phyloP scores from a whole-genome alignment of 2,888 invertebrate genomes.

The Drosophila recens region DNA sequence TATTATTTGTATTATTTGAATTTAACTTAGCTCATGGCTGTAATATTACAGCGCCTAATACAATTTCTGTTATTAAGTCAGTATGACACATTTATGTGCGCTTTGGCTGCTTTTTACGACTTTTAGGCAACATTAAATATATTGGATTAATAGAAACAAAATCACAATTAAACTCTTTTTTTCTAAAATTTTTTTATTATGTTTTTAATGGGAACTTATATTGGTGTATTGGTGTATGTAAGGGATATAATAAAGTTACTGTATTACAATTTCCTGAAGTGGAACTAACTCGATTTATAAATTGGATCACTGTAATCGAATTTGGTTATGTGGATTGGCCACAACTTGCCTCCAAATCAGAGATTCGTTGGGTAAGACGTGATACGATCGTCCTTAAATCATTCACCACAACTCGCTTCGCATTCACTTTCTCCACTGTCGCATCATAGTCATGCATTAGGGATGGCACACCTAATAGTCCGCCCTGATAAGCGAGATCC shows the following conservation, averaged over 20 bases:
- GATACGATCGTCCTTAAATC: slow-evolving; percentile 45
- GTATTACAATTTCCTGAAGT: neutral
- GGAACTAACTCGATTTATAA: neutral
- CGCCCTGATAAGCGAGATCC: slow-evolving; percentile 73
- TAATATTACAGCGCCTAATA: neutral
- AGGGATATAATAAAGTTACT: neutral
- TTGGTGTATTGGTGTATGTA: neutral
- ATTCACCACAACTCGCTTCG: slow-evolving; percentile 36
- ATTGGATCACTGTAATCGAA: neutral
- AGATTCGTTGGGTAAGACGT: slow-evolving; percentile 25
- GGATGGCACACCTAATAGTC: slow-evolving; percentile 78
- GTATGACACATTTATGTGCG: neutral
- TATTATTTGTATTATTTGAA: no score
- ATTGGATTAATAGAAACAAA: neutral
- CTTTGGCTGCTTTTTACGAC: neutral
- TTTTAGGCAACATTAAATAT: no score
- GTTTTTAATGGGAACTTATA: neutral
- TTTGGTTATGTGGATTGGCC: neutral
- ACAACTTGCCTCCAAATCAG: slow-evolving; percentile 19
- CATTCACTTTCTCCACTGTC: slow-evolving; percentile 55
- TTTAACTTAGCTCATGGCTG: neutral
- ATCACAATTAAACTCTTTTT: neutral
- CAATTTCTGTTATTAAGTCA: neutral
- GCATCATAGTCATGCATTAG: slow-evolving; percentile 81
- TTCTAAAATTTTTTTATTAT: neutral